Conservation (phyloP, 2,113 vertebrate genomes). For the Xiphophorus maculatus region DNA sequence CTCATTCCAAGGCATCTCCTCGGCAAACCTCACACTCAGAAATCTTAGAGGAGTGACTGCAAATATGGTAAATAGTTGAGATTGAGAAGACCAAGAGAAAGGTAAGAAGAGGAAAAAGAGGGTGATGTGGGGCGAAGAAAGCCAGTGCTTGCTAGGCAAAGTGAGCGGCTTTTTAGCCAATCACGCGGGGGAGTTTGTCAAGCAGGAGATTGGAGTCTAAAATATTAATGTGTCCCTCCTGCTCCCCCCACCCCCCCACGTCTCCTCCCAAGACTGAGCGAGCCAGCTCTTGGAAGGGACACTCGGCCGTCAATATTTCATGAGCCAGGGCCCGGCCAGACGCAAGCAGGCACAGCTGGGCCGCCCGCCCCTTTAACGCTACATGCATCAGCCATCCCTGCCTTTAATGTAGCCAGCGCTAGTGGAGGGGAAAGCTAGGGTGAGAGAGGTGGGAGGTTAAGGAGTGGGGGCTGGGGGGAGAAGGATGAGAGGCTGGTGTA, state of each 20-base stretch:
- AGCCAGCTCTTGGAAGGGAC: conserved; percentile 84
- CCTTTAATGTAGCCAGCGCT: conserved; percentile 77
- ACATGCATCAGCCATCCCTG: conserved; percentile 76
- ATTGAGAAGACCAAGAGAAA: not conserved
- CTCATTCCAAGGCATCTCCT: conserved; percentile 18
- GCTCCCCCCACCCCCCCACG: conserved; percentile 35
- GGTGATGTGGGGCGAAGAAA: conserved; percentile 17
- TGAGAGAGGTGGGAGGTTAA: conserved; percentile 23
- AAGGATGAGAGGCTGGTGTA: conserved; percentile 20
- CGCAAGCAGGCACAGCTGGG: conserved; percentile 71
- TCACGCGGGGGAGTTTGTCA: conserved; percentile 86
- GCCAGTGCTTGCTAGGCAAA: conserved; percentile 67
- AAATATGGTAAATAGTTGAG: not conserved
- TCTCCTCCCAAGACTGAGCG: conserved; percentile 61
- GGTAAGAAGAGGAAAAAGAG: conserved; percentile 1
- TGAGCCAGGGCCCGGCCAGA: conserved; percentile 78
- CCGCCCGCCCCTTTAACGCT: conserved; percentile 78
- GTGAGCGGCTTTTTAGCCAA: conserved; percentile 78
- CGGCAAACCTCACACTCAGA: not conserved
- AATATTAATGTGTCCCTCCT: conserved; percentile 82
- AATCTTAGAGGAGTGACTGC: conserved; percentile 16
- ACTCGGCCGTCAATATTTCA: conserved; percentile 82
- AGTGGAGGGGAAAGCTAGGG: conserved; percentile 27
- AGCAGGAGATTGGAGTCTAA: conserved; percentile 86
- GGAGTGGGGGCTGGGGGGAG: conserved; percentile 17